phyloP scores from a whole-genome alignment of 2,888 invertebrate species.

The Camptogramma bilineatum region DNA sequence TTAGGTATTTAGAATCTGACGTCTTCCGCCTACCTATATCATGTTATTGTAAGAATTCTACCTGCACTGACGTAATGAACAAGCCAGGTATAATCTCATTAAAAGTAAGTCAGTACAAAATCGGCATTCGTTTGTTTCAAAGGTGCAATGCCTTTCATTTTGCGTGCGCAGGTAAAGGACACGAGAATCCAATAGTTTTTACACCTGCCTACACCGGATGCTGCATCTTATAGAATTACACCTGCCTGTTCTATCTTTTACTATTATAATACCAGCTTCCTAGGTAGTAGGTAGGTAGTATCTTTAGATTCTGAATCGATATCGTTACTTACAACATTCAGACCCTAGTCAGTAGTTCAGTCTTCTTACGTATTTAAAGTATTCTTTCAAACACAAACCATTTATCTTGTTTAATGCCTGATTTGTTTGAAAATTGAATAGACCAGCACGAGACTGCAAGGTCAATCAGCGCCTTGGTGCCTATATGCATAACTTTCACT shows the following conservation, averaged over 20 bases:
- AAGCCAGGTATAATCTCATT: conserved; percentile 18
- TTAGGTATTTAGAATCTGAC: no score
- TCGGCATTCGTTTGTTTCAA: conserved; percentile 29
- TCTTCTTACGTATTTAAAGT: no score
- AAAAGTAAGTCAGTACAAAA: conserved; percentile 4
- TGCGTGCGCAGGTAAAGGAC: conserved; percentile 28
- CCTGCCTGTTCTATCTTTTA: conserved; percentile 24
- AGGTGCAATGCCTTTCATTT: conserved; percentile 32
- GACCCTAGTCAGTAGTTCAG: no score
- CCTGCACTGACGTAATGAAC: not conserved
- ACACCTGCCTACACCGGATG: conserved; percentile 41
- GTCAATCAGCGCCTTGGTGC: conserved; percentile 48
- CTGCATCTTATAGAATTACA: conserved; percentile 29
- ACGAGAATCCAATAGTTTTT: conserved; percentile 17
- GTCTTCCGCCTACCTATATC: no score
- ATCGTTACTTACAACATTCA: no score
- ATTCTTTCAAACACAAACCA: no score
- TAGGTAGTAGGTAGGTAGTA: not conserved
- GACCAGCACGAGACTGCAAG: conserved; percentile 50
- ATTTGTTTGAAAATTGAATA: conserved; percentile 27
- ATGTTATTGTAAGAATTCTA: not conserved
- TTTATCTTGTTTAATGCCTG: conserved; percentile 18
- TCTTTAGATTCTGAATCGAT: no score
- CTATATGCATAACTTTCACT: conserved; percentile 59
- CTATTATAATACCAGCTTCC: not conserved